Percentiles rank a stretch among this genome's conserved stretches.
Conservation (phyloP, 64 coral and sea anemone genomes). For the Pocillopora verrucosa region DNA sequence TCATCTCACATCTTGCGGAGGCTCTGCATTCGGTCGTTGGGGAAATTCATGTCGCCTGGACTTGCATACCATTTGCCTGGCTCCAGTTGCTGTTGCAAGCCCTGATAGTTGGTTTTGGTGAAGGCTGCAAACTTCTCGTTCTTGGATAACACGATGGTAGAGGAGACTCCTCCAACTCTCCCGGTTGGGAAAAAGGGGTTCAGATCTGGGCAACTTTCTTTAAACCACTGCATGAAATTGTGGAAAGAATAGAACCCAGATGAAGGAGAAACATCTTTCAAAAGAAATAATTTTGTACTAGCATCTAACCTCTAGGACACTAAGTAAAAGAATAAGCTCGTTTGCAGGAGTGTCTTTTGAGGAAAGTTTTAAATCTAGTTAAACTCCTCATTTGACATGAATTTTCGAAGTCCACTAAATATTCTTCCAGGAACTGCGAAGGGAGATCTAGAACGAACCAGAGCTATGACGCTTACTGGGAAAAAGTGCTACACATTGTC, state of each 20-base stretch:
- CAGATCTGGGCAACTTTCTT: neutral
- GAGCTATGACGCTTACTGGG: too few species aligned
- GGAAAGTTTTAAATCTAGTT: too few species aligned
- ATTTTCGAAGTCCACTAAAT: too few species aligned
- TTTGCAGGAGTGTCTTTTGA: too few species aligned
- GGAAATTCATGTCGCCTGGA: neutral
- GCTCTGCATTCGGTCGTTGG: conserved; percentile 3
- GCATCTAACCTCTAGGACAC: neutral
- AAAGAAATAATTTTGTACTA: neutral
- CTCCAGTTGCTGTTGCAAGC: neutral
- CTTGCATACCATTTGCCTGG: neutral
- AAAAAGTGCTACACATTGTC: too few species aligned
- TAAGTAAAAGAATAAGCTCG: neutral
- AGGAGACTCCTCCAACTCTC: neutral
- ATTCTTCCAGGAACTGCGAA: too few species aligned
- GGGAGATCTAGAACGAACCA: too few species aligned
- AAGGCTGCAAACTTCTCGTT: neutral
- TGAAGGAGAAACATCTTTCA: neutral
- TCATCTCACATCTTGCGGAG: neutral
- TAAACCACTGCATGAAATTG: neutral
- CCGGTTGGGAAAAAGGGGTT: neutral
- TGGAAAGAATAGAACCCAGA: neutral
- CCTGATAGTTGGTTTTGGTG: neutral
- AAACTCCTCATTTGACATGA: too few species aligned
- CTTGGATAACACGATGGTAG: neutral